phyloP scores from a whole-genome alignment of 2,888 invertebrate species.

The Shargacucullia verbasci region DNA sequence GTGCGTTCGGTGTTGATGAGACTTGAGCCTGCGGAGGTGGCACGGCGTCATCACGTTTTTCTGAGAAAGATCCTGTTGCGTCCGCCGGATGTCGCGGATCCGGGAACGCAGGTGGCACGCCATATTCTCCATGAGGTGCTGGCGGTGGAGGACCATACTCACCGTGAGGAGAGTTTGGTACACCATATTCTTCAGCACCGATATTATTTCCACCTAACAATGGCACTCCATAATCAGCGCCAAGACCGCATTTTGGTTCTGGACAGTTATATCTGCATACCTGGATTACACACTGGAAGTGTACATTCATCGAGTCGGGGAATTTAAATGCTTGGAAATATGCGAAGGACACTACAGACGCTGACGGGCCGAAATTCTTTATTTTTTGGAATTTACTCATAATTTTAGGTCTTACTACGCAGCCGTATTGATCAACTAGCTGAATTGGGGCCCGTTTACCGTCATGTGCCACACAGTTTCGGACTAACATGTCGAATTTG shows the following conservation, averaged over 20 bases:
- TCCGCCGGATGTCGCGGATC: constrained; percentile 97
- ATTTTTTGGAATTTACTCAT: constrained; percentile 99
- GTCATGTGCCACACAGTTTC: constrained; percentile 98
- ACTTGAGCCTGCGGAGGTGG: constrained; percentile 95
- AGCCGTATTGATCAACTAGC: constrained; percentile 97
- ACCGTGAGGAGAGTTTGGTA: constrained; percentile 85
- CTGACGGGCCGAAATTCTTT: constrained; percentile 98
- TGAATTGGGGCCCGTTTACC: constrained; percentile 98
- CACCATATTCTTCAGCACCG: constrained; percentile 91
- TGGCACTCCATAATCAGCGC: constrained; percentile 92
- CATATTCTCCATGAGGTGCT: constrained; percentile 91
- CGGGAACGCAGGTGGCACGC: constrained; percentile 94
- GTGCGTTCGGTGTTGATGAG: constrained; percentile 92
- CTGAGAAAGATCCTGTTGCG: constrained; percentile 94
- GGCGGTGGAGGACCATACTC: constrained; percentile 93
- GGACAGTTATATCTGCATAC: constrained; percentile 98
- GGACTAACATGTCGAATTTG: constrained; percentile 98
- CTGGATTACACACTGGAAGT: constrained; percentile 98
- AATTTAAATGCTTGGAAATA: constrained; percentile 99
- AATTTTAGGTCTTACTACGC: constrained; percentile 97
- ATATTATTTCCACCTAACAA: constrained; percentile 90
- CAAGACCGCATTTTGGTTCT: constrained; percentile 95
- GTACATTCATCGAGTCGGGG: constrained; percentile 98
- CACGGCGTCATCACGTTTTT: constrained; percentile 94
- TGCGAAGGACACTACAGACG: constrained; percentile 97